These are phyloP conservation scores for Crocallis elinguaria DNA, from an alignment of 2,888 invertebrate genomes.

Conservation along the genomic window DNA sequence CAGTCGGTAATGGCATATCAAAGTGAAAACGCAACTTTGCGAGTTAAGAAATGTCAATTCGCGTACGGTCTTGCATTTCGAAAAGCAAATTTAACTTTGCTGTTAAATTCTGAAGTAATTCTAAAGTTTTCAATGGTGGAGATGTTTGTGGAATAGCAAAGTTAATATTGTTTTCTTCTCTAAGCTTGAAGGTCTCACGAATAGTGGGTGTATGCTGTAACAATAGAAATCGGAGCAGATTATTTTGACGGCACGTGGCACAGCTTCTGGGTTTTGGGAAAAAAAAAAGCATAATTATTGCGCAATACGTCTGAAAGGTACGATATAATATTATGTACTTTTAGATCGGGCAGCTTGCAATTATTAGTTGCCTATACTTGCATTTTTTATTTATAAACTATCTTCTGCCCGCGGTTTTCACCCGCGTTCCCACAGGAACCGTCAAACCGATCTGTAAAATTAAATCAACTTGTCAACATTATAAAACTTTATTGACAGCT, in stretches of 20 bases:
- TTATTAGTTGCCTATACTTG: too few relatives aligned
- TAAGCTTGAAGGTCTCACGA: slow-evolving; percentile 12
- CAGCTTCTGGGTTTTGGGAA: slow-evolving; percentile 25
- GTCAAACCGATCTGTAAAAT: too few relatives aligned
- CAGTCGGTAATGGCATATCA: background rate
- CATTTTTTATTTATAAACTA: too few relatives aligned
- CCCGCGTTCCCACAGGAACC: too few relatives aligned
- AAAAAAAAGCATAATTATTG: background rate
- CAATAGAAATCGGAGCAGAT: slow-evolving; percentile 33
- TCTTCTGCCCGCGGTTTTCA: too few relatives aligned
- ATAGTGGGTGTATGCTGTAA: slow-evolving; percentile 31
- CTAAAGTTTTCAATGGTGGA: slow-evolving; percentile 2
- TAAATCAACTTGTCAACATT: too few relatives aligned
- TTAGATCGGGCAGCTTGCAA: too few relatives aligned
- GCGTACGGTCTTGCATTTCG: slow-evolving; percentile 22
- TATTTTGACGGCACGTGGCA: slow-evolving; percentile 29
- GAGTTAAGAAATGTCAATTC: slow-evolving; percentile 23
- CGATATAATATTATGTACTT: too few relatives aligned
- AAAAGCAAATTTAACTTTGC: slow-evolving; percentile 36
- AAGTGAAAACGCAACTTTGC: slow-evolving; percentile 2
- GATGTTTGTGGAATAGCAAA: slow-evolving; percentile 10
- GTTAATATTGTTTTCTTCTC: slow-evolving; percentile 22
- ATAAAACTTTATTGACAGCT: too few relatives aligned
- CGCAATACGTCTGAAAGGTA: background rate
- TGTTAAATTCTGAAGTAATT: background rate